Conservation (phyloP, 2,113 vertebrate genomes). For the Ptilonorhynchus violaceus region DNA sequence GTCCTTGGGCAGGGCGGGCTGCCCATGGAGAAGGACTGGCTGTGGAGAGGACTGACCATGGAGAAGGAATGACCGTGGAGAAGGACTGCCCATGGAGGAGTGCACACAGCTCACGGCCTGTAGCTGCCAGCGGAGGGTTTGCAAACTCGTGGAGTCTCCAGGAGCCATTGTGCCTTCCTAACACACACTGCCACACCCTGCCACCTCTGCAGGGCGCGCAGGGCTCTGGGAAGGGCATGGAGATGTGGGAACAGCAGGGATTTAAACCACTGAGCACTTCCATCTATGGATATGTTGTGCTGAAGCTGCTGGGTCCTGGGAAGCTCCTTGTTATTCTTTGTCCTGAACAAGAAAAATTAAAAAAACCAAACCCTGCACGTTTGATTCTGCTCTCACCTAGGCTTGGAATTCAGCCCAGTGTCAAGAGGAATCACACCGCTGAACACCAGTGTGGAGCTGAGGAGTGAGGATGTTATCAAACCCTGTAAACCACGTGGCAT, state of each 20-base stretch:
- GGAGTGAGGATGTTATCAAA: background rate
- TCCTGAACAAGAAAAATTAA: background rate
- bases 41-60: background rate
- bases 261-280: background rate
- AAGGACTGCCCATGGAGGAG: background rate
- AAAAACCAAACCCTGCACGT: background rate
- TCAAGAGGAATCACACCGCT: background rate
- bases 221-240: background rate
- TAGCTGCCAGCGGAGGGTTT: background rate
- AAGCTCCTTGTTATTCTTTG: background rate
- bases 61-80: background rate
- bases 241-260: background rate
- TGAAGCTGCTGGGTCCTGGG: background rate
- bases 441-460: background rate
- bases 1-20: background rate
- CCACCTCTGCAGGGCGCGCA: background rate
- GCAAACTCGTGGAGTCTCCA: background rate
- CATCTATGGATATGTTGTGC: background rate
- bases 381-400: background rate
- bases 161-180: slow-evolving; percentile 16
- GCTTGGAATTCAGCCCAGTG: background rate
- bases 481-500: background rate
- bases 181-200: background rate
- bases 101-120: accelerated
- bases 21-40: background rate